Evolutionary conservation across 1,140 invertebrate species (phyloP), one percentile per base, ranked within the genome.

Genomic region (Trissolcus basalis): DNA sequence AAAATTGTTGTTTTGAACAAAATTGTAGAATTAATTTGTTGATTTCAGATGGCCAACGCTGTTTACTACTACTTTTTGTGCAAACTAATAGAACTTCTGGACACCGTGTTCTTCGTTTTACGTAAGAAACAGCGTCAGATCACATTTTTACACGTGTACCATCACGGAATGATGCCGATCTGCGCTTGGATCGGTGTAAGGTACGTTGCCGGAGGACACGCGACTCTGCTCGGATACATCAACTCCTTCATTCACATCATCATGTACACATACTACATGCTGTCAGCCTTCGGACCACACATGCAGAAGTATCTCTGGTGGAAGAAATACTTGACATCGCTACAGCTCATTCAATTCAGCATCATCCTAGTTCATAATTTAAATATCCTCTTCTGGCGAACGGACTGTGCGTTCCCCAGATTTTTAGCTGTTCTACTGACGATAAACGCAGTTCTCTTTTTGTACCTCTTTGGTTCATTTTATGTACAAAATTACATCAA

Each of bases 51-150:
- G 81, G 96, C 96, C 0, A 90, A 92, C 82, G 95, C 93, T 0
- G 92, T 97, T 9, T 97, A 97, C 89, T 92, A 94, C 80, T 98
- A 97, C 86, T 98, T 96, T 85, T 85, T 97, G 71, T 96, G 96
- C 8, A 98, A 98, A 89, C 91, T 96, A 19, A 91, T 96, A 0
- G 97, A 98, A 86, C 91, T 98, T 15, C 87, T 96, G 6, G 97
- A 98, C 85, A 98, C 97, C 1, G 91, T 96, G 0, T 97, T 97
- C 89, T 96, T 97, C 85, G 94, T 96, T 8, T 86, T 96, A 49
- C 89, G 95, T 27, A 97, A 97, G 85, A 96, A 96, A 81, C 91
- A 95, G 58, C 90, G 90, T 2, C 96, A 97, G 86, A 92, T 97
- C 16, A 94, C 94, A 0, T 96, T 96, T 83, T 90, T 97, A 11